These are phyloP conservation scores for Mionectes macconnelli DNA, from an alignment of 2,113 vertebrate genomes.

Conservation along the genomic window DNA sequence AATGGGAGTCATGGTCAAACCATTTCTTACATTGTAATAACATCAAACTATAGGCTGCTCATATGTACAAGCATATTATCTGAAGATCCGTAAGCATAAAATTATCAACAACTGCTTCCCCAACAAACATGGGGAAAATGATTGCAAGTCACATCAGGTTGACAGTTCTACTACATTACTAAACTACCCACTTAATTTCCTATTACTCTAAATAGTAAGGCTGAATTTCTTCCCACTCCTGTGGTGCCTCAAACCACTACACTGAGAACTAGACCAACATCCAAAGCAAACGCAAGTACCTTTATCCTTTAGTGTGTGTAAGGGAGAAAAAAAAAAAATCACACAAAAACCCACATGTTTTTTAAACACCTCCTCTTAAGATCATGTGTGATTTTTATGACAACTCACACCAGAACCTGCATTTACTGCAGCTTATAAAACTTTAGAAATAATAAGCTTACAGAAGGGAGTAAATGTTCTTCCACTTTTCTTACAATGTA, in stretches of 20 bases:
- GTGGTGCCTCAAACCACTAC: not conserved
- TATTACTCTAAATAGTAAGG: not conserved
- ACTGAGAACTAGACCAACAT: not conserved
- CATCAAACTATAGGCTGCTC: not conserved
- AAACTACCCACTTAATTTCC: not conserved
- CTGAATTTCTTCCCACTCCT: not conserved
- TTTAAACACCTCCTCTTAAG: not conserved
- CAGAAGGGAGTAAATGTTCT: not conserved
- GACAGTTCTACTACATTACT: not conserved
- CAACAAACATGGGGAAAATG: not conserved
- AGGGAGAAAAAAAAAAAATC: not conserved
- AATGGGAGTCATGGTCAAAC: not conserved
- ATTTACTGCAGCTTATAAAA: not conserved
- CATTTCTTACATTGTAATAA: not conserved
- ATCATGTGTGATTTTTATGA: not conserved
- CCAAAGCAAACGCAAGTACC: not conserved
- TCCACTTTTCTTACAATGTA: not conserved
- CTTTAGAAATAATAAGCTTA: not conserved
- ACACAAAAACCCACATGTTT: accelerated
- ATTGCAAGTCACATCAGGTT: not conserved
- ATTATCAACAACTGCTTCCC: not conserved
- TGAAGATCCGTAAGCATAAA: not conserved
- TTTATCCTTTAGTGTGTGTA: not conserved
- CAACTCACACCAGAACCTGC: not conserved
- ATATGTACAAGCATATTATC: not conserved